A percentile compares a stretch with the other conserved stretches of the same genome.
Evolutionary conservation across 30 jellyfish, hydroid and myxozoan species (phyloP).

Genomic region (Hydractinia symbiolongicarpus): DNA sequence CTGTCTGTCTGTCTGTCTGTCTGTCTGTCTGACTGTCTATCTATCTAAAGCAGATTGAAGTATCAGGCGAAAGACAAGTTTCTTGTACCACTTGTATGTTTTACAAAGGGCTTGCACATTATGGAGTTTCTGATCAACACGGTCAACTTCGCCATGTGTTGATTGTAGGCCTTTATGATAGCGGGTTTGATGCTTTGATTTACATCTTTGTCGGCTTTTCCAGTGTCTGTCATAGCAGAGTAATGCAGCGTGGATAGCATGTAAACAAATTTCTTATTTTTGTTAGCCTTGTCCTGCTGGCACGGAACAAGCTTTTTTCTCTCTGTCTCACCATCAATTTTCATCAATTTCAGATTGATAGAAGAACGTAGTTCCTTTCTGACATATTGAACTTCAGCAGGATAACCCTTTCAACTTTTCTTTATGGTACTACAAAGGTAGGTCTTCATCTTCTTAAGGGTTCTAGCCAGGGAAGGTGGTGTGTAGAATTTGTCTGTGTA

Average conservation of each 20-base stretch:
- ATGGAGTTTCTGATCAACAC: too few species aligned
- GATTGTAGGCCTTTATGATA: conserved; percentile 13
- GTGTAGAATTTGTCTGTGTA: conserved; percentile 38
- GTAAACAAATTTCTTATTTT: conserved; percentile 11
- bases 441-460: conserved; percentile 4
- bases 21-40: too few species aligned
- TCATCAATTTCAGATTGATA: neutral
- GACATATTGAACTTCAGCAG: neutral
- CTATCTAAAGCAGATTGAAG: too few species aligned
- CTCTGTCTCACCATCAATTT: neutral
- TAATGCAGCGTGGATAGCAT: conserved; percentile 12
- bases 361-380: conserved; percentile 5
- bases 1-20: too few species aligned
- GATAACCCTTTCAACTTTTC: conserved; percentile 10
- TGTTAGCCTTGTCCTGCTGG: conserved; percentile 15
- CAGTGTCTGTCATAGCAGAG: conserved; percentile 19
- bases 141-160: too few species aligned
- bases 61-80: too few species aligned
- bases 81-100: too few species aligned
- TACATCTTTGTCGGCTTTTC: too few species aligned
- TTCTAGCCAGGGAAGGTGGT: conserved; percentile 14
- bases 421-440: conserved; percentile 28
- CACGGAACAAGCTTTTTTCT: too few species aligned
- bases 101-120: too few species aligned
- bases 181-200: conserved; percentile 26